Evolutionary conservation across 1,140 invertebrate species (phyloP).

Genomic region (Habropoda laboriosa): DNA sequence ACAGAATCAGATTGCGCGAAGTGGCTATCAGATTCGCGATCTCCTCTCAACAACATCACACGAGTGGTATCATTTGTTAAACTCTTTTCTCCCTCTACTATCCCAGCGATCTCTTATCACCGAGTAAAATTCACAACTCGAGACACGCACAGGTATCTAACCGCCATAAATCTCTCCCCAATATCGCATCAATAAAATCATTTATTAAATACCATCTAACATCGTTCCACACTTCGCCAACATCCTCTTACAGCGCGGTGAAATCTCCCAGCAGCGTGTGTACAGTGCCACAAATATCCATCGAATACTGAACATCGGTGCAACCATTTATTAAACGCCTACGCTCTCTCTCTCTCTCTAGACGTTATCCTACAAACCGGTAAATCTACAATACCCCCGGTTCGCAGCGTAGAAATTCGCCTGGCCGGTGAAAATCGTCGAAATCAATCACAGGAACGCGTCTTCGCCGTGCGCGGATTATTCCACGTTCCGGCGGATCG

Average conservation of each 20-base stretch:
- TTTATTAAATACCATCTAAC: background rate
- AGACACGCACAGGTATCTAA: too few species aligned
- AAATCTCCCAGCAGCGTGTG: background rate
- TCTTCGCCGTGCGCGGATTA: slow-evolving; percentile 9
- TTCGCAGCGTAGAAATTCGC: too few species aligned
- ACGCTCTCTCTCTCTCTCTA: too few species aligned
- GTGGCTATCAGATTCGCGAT: too few species aligned
- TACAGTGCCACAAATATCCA: background rate
- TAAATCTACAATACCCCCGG: background rate
- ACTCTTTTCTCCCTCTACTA: background rate
- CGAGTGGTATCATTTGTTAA: background rate
- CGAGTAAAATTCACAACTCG: too few species aligned
- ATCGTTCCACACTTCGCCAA: background rate
- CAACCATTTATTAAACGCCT: slow-evolving; percentile 2
- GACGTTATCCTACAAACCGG: too few species aligned
- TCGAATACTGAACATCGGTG: background rate
- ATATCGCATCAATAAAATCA: background rate
- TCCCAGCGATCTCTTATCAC: background rate
- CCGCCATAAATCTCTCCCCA: background rate
- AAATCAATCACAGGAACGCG: slow-evolving; percentile 5
- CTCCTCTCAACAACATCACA: background rate
- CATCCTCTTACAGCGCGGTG: background rate
- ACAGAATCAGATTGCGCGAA: background rate
- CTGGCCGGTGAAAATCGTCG: background rate
- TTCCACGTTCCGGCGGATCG: background rate